Evolutionary conservation across 2,113 vertebrate genomes (phyloP), one percentile per base, ranked within the genome.

Genomic region (Pangasianodon hypophthalmus): DNA sequence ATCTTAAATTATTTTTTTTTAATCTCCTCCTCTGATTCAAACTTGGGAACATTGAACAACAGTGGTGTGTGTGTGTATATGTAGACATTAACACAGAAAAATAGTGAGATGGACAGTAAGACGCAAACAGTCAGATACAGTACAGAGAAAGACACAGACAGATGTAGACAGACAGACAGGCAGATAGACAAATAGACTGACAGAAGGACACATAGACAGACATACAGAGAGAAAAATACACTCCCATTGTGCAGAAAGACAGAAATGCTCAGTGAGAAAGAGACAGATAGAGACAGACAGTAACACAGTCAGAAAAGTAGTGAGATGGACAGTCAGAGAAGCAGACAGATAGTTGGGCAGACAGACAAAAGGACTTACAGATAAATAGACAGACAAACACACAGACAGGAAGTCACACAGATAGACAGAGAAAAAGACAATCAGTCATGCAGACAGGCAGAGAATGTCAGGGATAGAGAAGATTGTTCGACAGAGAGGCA

Each of bases 131-230:
- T 52, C 50, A 52, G 50, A 10, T 52, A n/a, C n/a, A n/a, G 50
- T 52, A 11, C 50, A 13, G 50, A 60, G 58, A 24, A 6, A 60
- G 6, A 60, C 0, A 16, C 54, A 58, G 18, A 21, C 4, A 18
- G 16, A 21, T 6, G 56, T 6, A 54, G 37, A 37, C 37, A 37
- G 37, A 37, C 37, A 37, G 37, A 37, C 37, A 37, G 37, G 2
- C 52, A 58, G 56, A 58, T 18, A 58, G 56, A 58, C 48, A 32
- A 21, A 29, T 24, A 46, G 16, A 52, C 58, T 24, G 16, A 62
- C 75, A 52, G 54, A 62, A 19, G 73, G 10, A 88, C 56, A 81
- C 56, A 67, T 58, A 88, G 37, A 81, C 77, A 69, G 58, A 88
- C 54, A 37, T 26, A 26, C 24, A 69, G 29, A n/a, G 62, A 29